These are phyloP conservation scores for Aphrocallistes beatrix DNA, from an alignment of 37 sponge, comb jelly and placozoan genomes.

Conservation along the genomic window DNA sequence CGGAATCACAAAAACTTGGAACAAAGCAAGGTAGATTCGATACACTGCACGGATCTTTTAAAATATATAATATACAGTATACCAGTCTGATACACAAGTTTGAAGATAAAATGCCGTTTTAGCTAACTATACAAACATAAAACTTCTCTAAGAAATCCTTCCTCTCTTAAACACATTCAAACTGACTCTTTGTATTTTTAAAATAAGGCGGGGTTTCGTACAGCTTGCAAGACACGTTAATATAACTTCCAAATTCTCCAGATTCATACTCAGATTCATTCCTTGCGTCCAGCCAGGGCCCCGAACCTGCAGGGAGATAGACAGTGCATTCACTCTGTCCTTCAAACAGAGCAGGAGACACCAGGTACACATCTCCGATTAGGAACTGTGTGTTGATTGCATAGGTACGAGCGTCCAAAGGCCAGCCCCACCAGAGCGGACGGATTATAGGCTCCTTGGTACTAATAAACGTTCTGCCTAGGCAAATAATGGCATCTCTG, in stretches of 20 bases:
- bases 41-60: too few species aligned
- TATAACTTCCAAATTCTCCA: too few species aligned
- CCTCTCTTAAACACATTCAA: not conserved
- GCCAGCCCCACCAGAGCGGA: constrained; percentile 74
- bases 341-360: constrained; percentile 42
- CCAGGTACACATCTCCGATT: constrained; percentile 58
- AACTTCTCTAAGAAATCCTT: too few species aligned
- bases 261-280: not conserved
- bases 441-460: constrained; percentile 59
- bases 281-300: not conserved
- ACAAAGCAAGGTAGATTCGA: too few species aligned
- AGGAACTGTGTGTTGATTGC: constrained; percentile 51
- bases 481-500: not conserved
- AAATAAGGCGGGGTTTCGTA: constrained; percentile 1
- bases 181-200: not conserved
- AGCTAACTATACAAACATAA: too few species aligned
- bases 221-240: not conserved
- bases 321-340: not conserved
- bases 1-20: too few species aligned
- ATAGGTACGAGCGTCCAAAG: constrained; percentile 23
- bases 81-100: too few species aligned
- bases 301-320: constrained; percentile 19
- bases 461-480: constrained; percentile 2
- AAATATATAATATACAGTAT: too few species aligned
- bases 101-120: too few species aligned